Base-by-base conservation (phyloP, 1,140 invertebrate species). In the Pogonognathellus flavescens region DNA sequence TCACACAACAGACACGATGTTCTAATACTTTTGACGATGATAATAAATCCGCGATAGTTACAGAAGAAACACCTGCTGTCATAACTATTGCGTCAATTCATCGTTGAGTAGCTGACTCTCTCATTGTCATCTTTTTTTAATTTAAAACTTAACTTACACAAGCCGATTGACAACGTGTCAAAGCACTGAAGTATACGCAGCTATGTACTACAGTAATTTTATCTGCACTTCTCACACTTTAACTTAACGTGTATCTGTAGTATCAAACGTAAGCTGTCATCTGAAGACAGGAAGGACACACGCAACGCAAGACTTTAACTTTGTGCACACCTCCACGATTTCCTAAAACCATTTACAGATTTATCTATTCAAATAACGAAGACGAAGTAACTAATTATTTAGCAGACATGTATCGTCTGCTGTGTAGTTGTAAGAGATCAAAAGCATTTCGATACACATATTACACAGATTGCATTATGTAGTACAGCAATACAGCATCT, bases 21-120 rank as follows among this genome's bases (percentile, higher is more conserved):
- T 41, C 31, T 41, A 41, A 41, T 41, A 41, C 31, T 9, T 57
- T 13, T 57, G n/a, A n/a, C n/a, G n/a, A 57, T 57, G n/a, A 57
- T 2, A 57, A 57, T 57, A 57, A 57, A 57, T 14, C 31, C 31
- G 1, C 31, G 31, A 41, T 41, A 41, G 31, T 41, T 41, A 41
- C 25, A 22, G 22, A 70, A 31, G 62, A 70, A 70, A 70, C 62
- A 70, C 62, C 62, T 70, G 62, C 62, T 70, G 62, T 70, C 62
- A 70, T 22, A 72, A n/a, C 10, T 16, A 72, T 72, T 49, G 41
- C 14, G 41, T 41, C 22, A 8, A 49, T 72, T 72, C 31, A 49
- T 8, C n/a, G 66, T 22, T 72, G 31, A 72, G 31, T 49, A n/a
- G 31, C 16, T 49, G 14, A 18, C 31, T 72, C 25, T 4, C n/a